These are phyloP conservation scores for Maconellicoccus hirsutus DNA, from an alignment of 1,140 invertebrate genomes.

Conservation along the genomic window DNA sequence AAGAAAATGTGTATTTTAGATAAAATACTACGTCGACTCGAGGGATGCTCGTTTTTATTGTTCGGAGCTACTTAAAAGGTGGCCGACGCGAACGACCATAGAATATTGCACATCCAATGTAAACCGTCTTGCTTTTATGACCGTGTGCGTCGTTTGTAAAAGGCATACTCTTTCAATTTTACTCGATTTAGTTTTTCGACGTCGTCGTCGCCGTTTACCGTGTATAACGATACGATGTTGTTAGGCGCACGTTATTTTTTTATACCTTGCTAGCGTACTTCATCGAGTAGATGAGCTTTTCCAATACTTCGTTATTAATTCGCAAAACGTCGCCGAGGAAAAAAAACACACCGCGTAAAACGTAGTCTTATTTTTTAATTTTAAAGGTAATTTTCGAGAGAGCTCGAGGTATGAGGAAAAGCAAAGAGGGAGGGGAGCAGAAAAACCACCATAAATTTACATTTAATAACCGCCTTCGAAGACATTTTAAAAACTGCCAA, in stretches of 20 bases:
- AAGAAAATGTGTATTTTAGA: not conserved
- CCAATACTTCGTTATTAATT: slow-evolving; percentile 5
- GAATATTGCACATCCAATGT: not conserved
- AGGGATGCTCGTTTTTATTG: not conserved
- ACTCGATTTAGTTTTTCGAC: slow-evolving; percentile 1
- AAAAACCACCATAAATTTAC: not conserved
- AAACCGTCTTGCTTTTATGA: not conserved
- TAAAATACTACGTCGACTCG: not conserved
- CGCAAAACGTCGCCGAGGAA: not conserved
- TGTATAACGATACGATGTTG: too few relatives aligned
- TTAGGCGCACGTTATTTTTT: too few relatives aligned
- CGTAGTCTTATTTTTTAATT: not conserved
- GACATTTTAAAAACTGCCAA: not conserved
- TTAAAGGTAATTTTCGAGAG: not conserved
- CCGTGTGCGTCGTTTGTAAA: not conserved
- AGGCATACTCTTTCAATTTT: not conserved
- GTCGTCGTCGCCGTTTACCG: too few relatives aligned
- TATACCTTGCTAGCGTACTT: too few relatives aligned
- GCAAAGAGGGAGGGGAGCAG: too few relatives aligned
- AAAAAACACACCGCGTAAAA: not conserved
- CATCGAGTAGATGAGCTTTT: not conserved
- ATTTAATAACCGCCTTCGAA: not conserved
- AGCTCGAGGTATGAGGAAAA: too few relatives aligned
- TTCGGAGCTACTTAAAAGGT: slow-evolving; percentile 4
- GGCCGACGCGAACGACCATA: not conserved